Base-by-base conservation (phyloP, 2,888 invertebrate genomes). In the Minunthozetes semirufus region DNA sequence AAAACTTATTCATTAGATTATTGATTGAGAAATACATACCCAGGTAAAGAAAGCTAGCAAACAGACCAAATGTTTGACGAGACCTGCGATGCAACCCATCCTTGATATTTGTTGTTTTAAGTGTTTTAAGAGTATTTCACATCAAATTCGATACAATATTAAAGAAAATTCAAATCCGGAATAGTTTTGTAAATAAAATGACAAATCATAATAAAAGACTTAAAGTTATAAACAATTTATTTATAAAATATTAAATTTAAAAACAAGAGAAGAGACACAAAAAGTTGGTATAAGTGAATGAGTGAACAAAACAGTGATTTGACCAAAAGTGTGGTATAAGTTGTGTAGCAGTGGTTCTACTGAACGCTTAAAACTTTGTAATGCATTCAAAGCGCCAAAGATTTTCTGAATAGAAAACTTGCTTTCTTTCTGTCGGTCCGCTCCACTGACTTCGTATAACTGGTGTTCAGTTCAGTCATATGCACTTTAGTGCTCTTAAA, bases 51-150 rank as follows among this genome's bases (percentile, higher is more conserved):
- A 73, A 11, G 73, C 73, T 25, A 73, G 22, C 29, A 73, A 42
- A 42, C 73, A 73, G 19, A 73, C 73, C 22, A 61, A 61, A 61
- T 73, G 73, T 25, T 73, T 73, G 42, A 73, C 73, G n/a, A 73
- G 56, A 17, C 53, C 73, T 42, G 29, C 56, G n/a, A 50, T 53
- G 27, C 73, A 73, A 8, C 73, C 73, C 73, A 73, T 73, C 25
- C 59, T 59, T 29, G 42, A 4, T 25, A 19, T 38, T 9, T 48
- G 9, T 70, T 17, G 17, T 70, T 48, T 48, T 3, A 48, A 15
- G 33, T 33, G n/a, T 33, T 33, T 33, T 9, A 33, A 9, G 22
- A 33, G 5, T 50, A 50, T 17, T 50, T 50, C 9, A 9, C 33
- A 33, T 33, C 19, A 50, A 50, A 50, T 50, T 50, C n/a, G 13